Percentiles rank a stretch among this genome's conserved stretches.
These are phyloP conservation scores for Cyclura pinguis DNA, from an alignment of 2,797 vertebrate species.

Conservation along the genomic window DNA sequence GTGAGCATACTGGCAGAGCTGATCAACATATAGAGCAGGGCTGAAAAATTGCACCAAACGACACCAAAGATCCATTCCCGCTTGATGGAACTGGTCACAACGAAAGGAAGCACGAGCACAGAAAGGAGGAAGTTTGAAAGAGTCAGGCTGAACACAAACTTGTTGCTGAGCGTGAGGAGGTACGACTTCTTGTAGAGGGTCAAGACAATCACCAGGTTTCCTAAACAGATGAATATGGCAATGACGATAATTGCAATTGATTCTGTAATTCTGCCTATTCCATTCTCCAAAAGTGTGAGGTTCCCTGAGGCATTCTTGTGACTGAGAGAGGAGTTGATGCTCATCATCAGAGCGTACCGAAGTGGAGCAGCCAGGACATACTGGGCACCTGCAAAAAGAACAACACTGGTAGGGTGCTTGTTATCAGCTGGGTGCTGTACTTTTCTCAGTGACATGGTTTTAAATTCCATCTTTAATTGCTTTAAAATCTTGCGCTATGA, in stretches of 20 bases:
- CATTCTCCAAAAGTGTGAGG: conserved; percentile 66
- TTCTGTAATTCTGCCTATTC: conserved; percentile 83
- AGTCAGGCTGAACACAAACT: conserved; percentile 98
- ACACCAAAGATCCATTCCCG: conserved; percentile 97
- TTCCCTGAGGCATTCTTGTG: conserved; percentile 82
- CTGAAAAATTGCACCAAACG: conserved; percentile 99
- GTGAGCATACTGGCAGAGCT: conserved; percentile 99
- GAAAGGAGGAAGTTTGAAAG: conserved; percentile 95
- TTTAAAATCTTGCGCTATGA: too few relatives aligned
- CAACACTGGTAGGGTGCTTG: conserved; percentile 30
- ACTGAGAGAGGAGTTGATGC: conserved; percentile 83
- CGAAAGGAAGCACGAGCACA: conserved; percentile 92
- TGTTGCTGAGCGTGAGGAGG: conserved; percentile 97
- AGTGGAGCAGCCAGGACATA: conserved; percentile 75
- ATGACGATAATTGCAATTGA: conserved; percentile 91
- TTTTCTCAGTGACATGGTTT: neutral
- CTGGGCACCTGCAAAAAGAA: conserved; percentile 73
- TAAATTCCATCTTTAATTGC: neutral
- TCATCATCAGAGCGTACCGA: conserved; percentile 85
- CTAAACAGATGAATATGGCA: conserved; percentile 91
- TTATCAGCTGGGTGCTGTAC: neutral
- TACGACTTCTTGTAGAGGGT: conserved; percentile 96
- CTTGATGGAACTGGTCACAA: conserved; percentile 90
- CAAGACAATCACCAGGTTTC: conserved; percentile 91
- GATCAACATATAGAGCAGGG: conserved; percentile 95